phyloP scores from a whole-genome alignment of 2,797 vertebrate species.

The Apodemus agrarius region DNA sequence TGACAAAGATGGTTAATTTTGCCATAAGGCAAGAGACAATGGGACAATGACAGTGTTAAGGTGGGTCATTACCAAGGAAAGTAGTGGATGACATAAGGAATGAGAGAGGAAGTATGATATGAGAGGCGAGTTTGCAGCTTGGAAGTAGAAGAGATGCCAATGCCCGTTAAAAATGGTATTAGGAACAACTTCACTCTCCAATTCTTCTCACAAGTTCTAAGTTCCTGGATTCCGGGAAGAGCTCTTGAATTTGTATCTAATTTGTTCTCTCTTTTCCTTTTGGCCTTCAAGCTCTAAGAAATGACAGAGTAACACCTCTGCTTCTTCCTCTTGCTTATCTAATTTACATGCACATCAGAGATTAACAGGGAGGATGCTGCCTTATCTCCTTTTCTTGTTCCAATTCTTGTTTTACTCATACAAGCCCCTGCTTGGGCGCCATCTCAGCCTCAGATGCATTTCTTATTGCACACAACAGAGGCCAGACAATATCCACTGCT shows the following conservation, averaged over 20 bases:
- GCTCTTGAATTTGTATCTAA: neutral
- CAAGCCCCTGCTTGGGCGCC: neutral
- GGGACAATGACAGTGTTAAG: neutral
- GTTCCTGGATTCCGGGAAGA: neutral
- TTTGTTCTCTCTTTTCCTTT: neutral
- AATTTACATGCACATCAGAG: neutral
- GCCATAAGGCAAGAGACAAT: neutral
- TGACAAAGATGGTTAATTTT: neutral
- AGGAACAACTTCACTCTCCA: neutral
- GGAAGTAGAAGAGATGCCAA: neutral
- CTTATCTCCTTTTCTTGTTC: neutral
- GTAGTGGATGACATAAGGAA: too few species aligned
- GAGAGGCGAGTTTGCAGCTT: neutral
- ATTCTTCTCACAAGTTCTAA: neutral
- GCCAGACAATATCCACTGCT: neutral
- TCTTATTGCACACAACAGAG: neutral
- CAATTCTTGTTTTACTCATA: neutral
- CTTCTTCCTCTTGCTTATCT: neutral
- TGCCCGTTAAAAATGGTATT: neutral
- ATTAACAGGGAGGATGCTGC: neutral
- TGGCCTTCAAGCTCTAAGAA: neutral
- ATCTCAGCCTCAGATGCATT: neutral
- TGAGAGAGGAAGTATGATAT: accelerated
- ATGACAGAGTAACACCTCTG: neutral
- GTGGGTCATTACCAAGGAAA: too few species aligned